Evolutionary conservation across 2,888 invertebrate species (phyloP), one percentile per base, ranked within the genome.

Genomic region (Timandra comae): DNA sequence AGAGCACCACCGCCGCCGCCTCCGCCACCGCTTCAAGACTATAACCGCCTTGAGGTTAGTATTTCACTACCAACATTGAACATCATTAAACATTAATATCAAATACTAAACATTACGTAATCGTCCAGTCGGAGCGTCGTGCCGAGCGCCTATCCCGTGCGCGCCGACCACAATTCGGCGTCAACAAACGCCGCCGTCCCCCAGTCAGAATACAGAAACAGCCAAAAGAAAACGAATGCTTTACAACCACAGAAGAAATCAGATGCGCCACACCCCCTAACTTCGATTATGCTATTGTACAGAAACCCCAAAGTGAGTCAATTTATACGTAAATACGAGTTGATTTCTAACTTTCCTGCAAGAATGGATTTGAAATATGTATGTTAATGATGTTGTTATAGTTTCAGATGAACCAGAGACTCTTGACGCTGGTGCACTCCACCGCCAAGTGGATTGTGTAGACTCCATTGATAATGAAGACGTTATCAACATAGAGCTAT

Each of bases 41-140:
- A 71, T 49, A 84, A 81, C 51, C 60, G 84, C 40, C 72, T 84
- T 29, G 85, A 85, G 76, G 84, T 82, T 30, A 46, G 46, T 33
- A 7, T 30, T n/a, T n/a, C 20, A 32, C 7, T 3, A 19, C 8
- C 13, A 12, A 30, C 10, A 3, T 9, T 13, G n/a, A n/a, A n/a
- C n/a, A n/a, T n/a, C n/a, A n/a, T n/a, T n/a, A n/a, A n/a, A n/a
- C n/a, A n/a, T n/a, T n/a, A n/a, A n/a, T n/a, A n/a, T n/a, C n/a
- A n/a, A 7, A 10, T 4, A 12, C 7, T 23, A 25, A 20, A 12
- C 1, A 19, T 19, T 21, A 1, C n/a, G n/a, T n/a, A n/a, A n/a
- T n/a, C n/a, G n/a, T 62, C 0, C 56, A 84, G 82, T 79, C 82
- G 46, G 84, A 84, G 52, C 79, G 79, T 50, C 77, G 79, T 42